Percentiles rank a stretch among this genome's conserved stretches.
Conservation (phyloP, 2,888 invertebrate genomes). For the Lepidonotus clava region DNA sequence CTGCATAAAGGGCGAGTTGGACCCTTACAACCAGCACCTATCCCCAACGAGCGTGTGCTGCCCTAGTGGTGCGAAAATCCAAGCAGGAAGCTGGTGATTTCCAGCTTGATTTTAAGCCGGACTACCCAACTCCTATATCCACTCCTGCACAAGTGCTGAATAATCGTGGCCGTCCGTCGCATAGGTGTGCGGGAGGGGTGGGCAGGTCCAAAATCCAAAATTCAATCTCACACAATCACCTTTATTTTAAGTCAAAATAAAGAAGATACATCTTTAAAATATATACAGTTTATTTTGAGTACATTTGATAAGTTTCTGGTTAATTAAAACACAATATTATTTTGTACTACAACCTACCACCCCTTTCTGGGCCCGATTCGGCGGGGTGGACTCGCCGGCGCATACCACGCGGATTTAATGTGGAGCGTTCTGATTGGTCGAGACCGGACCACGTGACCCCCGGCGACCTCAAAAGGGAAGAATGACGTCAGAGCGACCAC, state of each 20-base stretch:
- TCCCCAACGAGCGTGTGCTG: conserved; percentile 48
- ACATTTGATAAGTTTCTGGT: too few species aligned
- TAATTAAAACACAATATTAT: conserved; percentile 8
- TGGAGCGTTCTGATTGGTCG: conserved; percentile 36
- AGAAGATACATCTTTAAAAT: background rate
- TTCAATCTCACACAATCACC: background rate
- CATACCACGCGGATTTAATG: conserved; percentile 52
- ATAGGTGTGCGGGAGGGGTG: background rate
- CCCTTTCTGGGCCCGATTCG: background rate
- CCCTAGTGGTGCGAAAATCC: conserved; percentile 58
- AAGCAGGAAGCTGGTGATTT: conserved; percentile 58
- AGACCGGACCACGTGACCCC: background rate
- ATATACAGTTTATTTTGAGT: background rate
- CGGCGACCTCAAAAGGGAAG: conserved; percentile 38
- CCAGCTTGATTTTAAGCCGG: conserved; percentile 61
- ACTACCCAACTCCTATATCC: conserved; percentile 51
- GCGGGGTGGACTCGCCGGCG: conserved; percentile 13
- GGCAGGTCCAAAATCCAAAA: background rate
- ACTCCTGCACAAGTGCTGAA: conserved; percentile 53
- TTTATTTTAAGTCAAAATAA: background rate
- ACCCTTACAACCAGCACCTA: conserved; percentile 55
- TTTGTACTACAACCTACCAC: background rate
- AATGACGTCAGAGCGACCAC: conserved; percentile 38
- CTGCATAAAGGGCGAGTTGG: conserved; percentile 37
- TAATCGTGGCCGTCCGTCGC: conserved; percentile 1